Conservation (phyloP, 2,797 vertebrate species). For the Sebastes diploproa region DNA sequence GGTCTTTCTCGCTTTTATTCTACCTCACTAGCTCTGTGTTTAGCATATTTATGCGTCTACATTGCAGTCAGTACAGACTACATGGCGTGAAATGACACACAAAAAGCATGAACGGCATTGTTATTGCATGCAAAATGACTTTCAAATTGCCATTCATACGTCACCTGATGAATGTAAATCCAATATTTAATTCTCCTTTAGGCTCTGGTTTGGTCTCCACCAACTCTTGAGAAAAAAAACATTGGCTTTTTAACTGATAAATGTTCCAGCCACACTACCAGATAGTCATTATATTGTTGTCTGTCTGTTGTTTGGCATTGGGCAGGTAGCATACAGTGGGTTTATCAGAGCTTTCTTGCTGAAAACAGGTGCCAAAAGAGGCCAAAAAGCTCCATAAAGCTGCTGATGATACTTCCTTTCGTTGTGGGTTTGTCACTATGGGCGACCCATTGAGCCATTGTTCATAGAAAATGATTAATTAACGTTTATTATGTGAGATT, state of each 20-base stretch:
- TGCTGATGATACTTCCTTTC: background rate
- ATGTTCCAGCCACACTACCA: background rate
- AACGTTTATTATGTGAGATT: background rate
- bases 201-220: too few species aligned
- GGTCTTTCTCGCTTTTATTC: too few species aligned
- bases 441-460: background rate
- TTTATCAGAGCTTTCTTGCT: background rate
- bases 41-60: too few species aligned
- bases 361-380: background rate
- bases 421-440: background rate
- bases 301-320: background rate
- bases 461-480: background rate
- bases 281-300: background rate
- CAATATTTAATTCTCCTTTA: too few species aligned
- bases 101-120: too few species aligned
- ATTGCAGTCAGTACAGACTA: too few species aligned
- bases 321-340: background rate
- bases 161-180: too few species aligned
- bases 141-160: too few species aligned
- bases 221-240: background rate
- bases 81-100: too few species aligned
- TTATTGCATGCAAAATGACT: too few species aligned
- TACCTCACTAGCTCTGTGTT: too few species aligned
- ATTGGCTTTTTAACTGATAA: background rate
- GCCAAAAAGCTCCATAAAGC: background rate